Evolutionary conservation across 2,113 vertebrate genomes (phyloP), one percentile per base, ranked within the genome.

Genomic region (Ctenodactylus gundi): DNA sequence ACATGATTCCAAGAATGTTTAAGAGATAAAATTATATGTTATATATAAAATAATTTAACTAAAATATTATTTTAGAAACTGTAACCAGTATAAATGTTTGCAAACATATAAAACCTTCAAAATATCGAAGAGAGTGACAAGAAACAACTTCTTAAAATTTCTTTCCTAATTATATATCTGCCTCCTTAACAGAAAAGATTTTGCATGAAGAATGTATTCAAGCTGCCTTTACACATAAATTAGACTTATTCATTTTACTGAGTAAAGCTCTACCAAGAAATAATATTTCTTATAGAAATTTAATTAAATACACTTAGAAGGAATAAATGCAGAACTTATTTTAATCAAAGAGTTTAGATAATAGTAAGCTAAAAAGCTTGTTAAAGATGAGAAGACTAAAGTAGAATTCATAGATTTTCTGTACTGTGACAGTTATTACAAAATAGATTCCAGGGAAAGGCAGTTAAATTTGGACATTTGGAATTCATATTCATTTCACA

Each of bases 401-500:
- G 53, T 60, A 92, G 3, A 90, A 83, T 57, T 91, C 31, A 88
- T 41, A 85, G 41, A 18, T 94, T 88, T 90, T 93, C 57, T 83
- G 3, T 85, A 92, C 90, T 90, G 25, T 92, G 23, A 64, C 14
- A 76, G 9, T 77, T 73, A 44, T 62, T 91, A 60, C 36, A 93
- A 87, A 72, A 70, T 49, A 72, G 20, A 85, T 92, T 81, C 46
- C 46, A 81, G n/a, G n/a, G n/a, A n/a, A 90, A 17, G 36, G 36
- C 34, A 93, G 21, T 25, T n/a, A 78, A 92, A 70, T 83, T 90
- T 92, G n/a, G 18, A 86, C 7, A 91, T 94, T 88, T 85, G 39
- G 91, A 94, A 77, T 77, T 21, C 39, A 44, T 49, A 3, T 91
- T 94, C 34, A 58, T 91, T 58, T 92, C 86, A 68, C 6, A 73